phyloP scores from a whole-genome alignment of 2,797 vertebrate species.

The Myotis daubentonii region DNA sequence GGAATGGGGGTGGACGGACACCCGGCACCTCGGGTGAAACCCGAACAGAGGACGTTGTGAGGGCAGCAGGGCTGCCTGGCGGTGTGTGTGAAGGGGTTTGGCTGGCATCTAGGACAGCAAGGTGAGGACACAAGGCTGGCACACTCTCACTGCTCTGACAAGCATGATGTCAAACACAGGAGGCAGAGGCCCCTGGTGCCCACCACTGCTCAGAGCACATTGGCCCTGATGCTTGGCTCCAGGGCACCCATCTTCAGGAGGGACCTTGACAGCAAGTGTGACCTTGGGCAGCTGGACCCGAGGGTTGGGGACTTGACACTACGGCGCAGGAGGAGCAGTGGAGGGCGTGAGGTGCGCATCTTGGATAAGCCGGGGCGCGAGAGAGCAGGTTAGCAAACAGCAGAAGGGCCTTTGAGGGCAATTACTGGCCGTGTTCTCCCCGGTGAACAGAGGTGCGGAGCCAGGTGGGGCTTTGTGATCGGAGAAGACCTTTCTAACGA shows the following conservation, averaged over 20 bases:
- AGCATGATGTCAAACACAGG: fast-evolving
- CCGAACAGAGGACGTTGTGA: neutral
- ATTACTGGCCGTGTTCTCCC: neutral
- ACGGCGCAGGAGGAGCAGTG: fast-evolving
- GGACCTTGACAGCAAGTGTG: neutral
- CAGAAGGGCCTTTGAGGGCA: neutral
- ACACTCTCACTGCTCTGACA: fast-evolving
- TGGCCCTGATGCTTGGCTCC: neutral
- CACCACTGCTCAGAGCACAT: fast-evolving
- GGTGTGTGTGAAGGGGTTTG: neutral
- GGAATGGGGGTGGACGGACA: slow-evolving; percentile 51
- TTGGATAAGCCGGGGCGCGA: fast-evolving
- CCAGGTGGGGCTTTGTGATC: neutral
- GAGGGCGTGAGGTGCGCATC: neutral
- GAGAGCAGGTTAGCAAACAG: neutral
- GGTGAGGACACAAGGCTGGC: neutral
- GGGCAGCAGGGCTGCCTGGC: neutral
- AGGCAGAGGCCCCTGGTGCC: neutral
- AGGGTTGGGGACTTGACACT: neutral
- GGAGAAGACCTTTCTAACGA: neutral
- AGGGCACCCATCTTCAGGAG: neutral
- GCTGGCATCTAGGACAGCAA: neutral
- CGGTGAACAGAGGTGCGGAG: neutral
- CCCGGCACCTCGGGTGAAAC: neutral
- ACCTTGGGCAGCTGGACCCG: neutral